Evolutionary conservation across 2,888 invertebrate species (phyloP).

Genomic region (Gastracanthus pulcherrimus): DNA sequence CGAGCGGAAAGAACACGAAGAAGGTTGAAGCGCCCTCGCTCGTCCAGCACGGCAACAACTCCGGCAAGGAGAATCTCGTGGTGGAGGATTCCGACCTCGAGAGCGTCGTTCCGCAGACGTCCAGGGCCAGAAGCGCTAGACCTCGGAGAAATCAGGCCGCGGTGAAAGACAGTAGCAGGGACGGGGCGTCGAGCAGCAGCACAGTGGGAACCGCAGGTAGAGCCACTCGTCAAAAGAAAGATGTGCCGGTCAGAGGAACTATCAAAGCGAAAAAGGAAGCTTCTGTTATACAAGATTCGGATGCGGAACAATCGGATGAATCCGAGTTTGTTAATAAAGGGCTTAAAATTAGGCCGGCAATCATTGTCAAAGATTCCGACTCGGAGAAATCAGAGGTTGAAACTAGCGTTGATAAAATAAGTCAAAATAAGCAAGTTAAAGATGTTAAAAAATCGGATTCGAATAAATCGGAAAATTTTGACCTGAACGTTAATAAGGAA

Average conservation of each 20-base stretch:
- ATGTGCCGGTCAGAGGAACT: neutral
- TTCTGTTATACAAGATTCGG: constrained; percentile 18
- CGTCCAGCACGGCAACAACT: neutral
- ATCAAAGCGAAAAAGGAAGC: neutral
- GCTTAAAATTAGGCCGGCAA: neutral
- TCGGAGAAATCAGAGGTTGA: neutral
- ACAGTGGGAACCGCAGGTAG: neutral
- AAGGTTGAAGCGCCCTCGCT: neutral
- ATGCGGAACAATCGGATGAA: constrained; percentile 22
- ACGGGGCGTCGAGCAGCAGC: neutral
- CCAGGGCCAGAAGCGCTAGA: neutral
- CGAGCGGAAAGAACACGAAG: neutral
- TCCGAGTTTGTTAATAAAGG: neutral
- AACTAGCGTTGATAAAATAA: neutral
- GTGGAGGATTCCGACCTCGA: constrained; percentile 14
- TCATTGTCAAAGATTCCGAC: neutral
- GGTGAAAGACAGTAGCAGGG: neutral
- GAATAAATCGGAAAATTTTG: neutral
- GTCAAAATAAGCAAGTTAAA: neutral
- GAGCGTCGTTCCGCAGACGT: neutral
- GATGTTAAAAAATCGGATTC: neutral
- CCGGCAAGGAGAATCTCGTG: constrained; percentile 33
- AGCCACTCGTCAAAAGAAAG: constrained; percentile 19
- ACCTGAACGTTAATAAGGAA: neutral
- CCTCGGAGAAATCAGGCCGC: neutral